phyloP scores from a whole-genome alignment of 2,113 vertebrate genomes.

The Platanista minor region DNA sequence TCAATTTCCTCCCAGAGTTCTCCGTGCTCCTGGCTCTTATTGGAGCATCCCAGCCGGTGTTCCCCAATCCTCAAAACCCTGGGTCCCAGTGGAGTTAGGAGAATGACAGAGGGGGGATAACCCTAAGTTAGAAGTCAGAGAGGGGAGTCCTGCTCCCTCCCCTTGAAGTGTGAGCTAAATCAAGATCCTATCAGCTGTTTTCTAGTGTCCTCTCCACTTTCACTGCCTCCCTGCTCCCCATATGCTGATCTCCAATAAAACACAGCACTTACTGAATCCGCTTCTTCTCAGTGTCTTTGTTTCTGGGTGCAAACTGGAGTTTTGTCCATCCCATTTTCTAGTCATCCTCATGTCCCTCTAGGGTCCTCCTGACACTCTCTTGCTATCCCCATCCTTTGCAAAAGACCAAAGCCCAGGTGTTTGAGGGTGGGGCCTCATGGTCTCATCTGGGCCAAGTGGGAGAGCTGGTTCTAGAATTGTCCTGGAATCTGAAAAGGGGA shows the following conservation, averaged over 20 bases:
- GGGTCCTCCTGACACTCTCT: not conserved
- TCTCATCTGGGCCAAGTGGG: not conserved
- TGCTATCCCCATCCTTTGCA: not conserved
- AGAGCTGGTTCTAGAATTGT: not conserved
- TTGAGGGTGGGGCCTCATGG: not conserved
- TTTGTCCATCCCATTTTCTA: not conserved
- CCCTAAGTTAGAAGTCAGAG: not conserved
- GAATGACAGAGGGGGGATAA: not conserved
- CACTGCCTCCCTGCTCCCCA: not conserved
- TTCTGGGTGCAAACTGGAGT: not conserved
- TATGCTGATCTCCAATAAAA: slow-evolving; percentile 36
- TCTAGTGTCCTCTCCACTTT: not conserved
- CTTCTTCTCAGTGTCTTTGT: not conserved
- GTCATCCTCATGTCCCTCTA: not conserved
- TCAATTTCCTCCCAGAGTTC: not conserved
- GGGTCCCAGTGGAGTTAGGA: not conserved
- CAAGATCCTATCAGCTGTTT: not conserved
- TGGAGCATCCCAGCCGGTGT: not conserved
- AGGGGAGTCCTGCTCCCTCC: not conserved
- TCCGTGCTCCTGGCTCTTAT: not conserved
- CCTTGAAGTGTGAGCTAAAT: no score
- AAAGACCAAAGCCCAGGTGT: not conserved
- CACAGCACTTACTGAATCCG: not conserved
- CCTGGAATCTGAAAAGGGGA: not conserved
- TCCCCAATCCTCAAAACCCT: not conserved